Evolutionary conservation across 2,113 vertebrate species (phyloP).

Genomic region (Aythya baeri): DNA sequence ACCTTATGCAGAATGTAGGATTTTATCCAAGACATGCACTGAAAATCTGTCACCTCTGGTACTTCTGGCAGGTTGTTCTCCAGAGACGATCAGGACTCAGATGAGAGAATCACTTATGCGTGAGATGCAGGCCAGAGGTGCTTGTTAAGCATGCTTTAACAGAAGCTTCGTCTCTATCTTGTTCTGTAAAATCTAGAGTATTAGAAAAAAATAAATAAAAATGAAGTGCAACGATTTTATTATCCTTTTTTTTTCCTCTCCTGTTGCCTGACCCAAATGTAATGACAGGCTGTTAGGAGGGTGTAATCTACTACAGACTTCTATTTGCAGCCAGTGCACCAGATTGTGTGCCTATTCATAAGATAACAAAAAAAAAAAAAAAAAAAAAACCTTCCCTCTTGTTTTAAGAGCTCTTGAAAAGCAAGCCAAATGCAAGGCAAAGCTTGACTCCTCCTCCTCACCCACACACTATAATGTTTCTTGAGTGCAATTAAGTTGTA

Average conservation of each 20-base stretch:
- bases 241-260: not conserved
- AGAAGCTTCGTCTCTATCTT: not conserved
- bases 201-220: not conserved
- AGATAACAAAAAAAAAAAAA: not conserved
- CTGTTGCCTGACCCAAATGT: slow-evolving; percentile 1
- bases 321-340: not conserved
- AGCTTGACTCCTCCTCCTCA: not conserved
- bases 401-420: not conserved
- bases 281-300: not conserved
- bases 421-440: not conserved
- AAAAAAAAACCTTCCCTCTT: not conserved
- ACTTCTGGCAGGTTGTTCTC: not conserved
- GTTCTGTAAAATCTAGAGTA: not conserved
- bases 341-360: not conserved
- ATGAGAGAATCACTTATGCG: not conserved
- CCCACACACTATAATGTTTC: not conserved
- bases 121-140: not conserved
- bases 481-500: not conserved
- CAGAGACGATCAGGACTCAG: not conserved
- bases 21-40: slow-evolving; percentile 28
- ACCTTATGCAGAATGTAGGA: not conserved
- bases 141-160: not conserved
- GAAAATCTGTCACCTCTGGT: slow-evolving; percentile 28
- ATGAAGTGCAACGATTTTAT: not conserved
- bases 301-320: not conserved